Evolutionary conservation across 2,888 invertebrate genomes (phyloP).

Genomic region (Andrena flavipes): DNA sequence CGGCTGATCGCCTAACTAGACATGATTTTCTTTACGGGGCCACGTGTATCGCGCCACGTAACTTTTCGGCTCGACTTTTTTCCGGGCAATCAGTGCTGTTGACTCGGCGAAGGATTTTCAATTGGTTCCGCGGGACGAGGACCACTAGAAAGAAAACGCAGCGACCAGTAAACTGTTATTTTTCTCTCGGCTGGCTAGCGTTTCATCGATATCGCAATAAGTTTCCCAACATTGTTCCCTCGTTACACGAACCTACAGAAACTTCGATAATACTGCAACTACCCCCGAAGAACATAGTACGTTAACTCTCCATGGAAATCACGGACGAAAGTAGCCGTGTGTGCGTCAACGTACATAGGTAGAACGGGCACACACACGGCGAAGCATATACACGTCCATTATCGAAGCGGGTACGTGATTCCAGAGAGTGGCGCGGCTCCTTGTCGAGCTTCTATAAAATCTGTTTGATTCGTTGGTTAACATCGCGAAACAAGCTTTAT

Average conservation of each 20-base stretch:
- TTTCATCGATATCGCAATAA: slow-evolving; percentile 17
- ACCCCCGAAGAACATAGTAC: slow-evolving; percentile 28
- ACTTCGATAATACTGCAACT: slow-evolving; percentile 54
- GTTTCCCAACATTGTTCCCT: slow-evolving; percentile 40
- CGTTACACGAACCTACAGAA: slow-evolving; percentile 34
- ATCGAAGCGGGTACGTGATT: slow-evolving; percentile 32
- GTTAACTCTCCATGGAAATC: slow-evolving; percentile 58
- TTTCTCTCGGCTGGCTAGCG: background rate
- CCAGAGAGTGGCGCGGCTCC: slow-evolving; percentile 5
- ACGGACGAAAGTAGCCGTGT: slow-evolving; percentile 42
- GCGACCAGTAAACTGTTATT: background rate
- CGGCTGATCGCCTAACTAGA: slow-evolving; percentile 18
- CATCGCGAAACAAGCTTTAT: slow-evolving; percentile 39
- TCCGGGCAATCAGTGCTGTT: background rate
- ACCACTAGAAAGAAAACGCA: no score
- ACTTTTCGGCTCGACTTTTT: background rate
- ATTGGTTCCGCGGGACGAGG: background rate
- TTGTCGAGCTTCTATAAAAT: slow-evolving; percentile 42
- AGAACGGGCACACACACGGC: background rate
- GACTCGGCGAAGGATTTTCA: background rate
- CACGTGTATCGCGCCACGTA: background rate
- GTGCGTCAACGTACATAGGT: slow-evolving; percentile 10
- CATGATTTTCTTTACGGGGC: background rate
- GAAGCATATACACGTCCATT: slow-evolving; percentile 14
- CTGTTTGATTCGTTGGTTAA: slow-evolving; percentile 50